These are phyloP conservation scores for Columbina picui DNA, from an alignment of 2,113 vertebrate species.

Conservation along the genomic window DNA sequence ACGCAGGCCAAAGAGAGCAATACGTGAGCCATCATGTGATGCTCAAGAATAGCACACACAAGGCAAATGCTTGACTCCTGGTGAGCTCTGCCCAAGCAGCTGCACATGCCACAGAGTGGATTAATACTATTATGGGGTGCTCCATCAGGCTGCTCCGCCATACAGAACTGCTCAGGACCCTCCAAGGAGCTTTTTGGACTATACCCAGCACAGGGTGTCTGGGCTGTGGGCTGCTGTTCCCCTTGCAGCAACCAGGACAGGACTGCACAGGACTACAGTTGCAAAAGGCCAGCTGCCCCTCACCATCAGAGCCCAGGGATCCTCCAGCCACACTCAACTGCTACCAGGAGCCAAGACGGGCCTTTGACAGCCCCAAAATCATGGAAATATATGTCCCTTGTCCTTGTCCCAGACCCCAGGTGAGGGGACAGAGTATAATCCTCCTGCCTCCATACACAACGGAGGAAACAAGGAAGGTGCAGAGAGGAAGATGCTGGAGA, in stretches of 20 bases:
- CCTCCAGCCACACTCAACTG: not conserved
- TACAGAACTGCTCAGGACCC: not conserved
- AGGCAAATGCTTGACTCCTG: not conserved
- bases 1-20: not conserved
- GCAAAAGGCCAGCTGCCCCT: not conserved
- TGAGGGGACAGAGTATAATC: not conserved
- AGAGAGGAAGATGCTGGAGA: not conserved
- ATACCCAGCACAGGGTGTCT: accelerated
- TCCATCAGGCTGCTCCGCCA: not conserved
- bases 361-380: not conserved
- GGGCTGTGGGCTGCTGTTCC: not conserved
- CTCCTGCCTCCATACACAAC: not conserved
- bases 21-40: accelerated
- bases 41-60: accelerated
- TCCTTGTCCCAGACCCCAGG: not conserved
- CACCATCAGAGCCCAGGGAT: not conserved
- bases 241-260: not conserved
- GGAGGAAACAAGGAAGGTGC: not conserved
- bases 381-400: accelerated
- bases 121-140: not conserved
- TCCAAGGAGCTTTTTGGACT: not conserved
- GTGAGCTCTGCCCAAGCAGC: not conserved
- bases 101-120: not conserved
- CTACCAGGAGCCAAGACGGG: not conserved
- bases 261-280: accelerated